These are phyloP conservation scores for Cinara cedri DNA, from an alignment of 2,888 invertebrate genomes.

Conservation along the genomic window DNA sequence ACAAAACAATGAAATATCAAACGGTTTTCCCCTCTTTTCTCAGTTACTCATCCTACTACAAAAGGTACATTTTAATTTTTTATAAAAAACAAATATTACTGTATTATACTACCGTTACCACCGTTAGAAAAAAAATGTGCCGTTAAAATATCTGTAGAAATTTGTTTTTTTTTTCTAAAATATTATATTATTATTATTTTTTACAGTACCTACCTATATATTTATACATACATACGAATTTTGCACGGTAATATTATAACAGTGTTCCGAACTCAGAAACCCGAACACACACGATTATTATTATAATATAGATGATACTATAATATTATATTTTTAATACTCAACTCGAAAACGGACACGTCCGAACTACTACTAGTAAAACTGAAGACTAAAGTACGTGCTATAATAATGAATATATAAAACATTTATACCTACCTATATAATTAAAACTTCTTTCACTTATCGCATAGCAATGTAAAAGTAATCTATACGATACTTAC, in stretches of 20 bases:
- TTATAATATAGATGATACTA: not conserved
- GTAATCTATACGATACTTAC: no score
- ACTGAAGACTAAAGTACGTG: not conserved
- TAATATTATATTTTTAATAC: not conserved
- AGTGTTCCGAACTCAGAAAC: slow-evolving; percentile 4
- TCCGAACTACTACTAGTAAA: slow-evolving; percentile 27
- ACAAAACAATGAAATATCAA: not conserved
- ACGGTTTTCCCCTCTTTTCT: slow-evolving; percentile 15
- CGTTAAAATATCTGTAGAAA: slow-evolving; percentile 1
- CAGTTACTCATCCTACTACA: not conserved
- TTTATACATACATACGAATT: no score
- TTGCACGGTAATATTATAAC: no score
- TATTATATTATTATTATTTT: not conserved
- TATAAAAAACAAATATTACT: not conserved
- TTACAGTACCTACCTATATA: not conserved
- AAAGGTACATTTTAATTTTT: not conserved
- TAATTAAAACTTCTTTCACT: no score
- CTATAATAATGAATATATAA: no score
- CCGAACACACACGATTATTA: not conserved
- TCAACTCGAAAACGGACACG: slow-evolving; percentile 31
- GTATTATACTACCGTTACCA: not conserved
- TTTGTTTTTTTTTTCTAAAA: not conserved
- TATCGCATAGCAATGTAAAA: no score
- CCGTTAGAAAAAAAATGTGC: not conserved
- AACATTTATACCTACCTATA: no score